Conservation (phyloP, 2,888 invertebrate species). For the Osmoderma eremita region DNA sequence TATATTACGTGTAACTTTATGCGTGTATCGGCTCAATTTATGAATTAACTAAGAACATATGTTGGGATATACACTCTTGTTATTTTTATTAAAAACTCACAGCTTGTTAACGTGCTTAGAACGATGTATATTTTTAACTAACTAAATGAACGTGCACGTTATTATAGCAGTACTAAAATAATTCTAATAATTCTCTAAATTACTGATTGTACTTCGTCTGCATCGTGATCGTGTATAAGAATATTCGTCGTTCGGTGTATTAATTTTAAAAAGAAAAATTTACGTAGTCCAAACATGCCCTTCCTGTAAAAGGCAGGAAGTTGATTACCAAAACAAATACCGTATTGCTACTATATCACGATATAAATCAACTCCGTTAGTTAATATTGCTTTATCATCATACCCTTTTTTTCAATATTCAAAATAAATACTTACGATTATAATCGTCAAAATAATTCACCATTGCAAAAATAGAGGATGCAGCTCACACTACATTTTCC, state of each 20-base stretch:
- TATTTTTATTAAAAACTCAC: slow-evolving; percentile 6
- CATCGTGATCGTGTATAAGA: no score
- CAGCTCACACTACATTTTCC: slow-evolving; percentile 8
- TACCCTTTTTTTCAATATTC: neutral
- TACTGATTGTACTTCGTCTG: no score
- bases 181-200: no score
- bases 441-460: neutral
- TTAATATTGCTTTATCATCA: neutral
- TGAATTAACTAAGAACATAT: slow-evolving; percentile 6
- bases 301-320: slow-evolving; percentile 12
- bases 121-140: neutral
- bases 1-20: no score
- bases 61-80: neutral
- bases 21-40: neutral
- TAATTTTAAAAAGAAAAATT: neutral
- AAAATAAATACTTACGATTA: neutral
- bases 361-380: neutral
- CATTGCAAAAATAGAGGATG: slow-evolving; percentile 3
- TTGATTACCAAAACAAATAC: slow-evolving; percentile 24
- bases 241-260: neutral
- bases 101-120: neutral
- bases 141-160: no score
- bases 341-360: no score
- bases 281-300: neutral
- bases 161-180: no score